Base-by-base conservation (phyloP, 1,140 invertebrate species). In the Macrocentrus cingulum region DNA sequence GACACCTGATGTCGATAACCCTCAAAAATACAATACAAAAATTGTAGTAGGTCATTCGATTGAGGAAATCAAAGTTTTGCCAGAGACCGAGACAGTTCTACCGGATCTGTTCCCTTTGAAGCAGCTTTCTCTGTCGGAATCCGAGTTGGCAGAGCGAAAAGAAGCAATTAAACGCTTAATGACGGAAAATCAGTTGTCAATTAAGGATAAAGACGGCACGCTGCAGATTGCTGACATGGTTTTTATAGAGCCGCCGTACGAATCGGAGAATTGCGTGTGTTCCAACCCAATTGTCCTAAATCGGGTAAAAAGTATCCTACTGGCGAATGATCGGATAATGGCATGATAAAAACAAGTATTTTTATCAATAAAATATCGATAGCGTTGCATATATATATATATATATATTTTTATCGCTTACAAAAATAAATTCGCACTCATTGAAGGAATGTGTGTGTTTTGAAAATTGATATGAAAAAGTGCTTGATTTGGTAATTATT, bases 211-310 rank as follows among this genome's bases (percentile, higher is more conserved):
- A 9, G 50, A 72, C 22, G 64, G 64, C 13, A 42, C 72, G 20
- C 48, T 80, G 22, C 59, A 58, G 13, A 74, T 79, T 9, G 63
- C 70, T 52, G 66, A 71, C 41, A 66, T 60, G 13, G 34, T 79
- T 4, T 63, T 60, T 0, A 76, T 80, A 59, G 66, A 76, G 58
- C 75, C 77, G 15, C 77, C 76, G 2, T 80, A 79, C 46, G 61
- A 62, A 8, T 32, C 61, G 2, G 66, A 76, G 20, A 66, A 76
- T 55, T 76, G 73, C 25, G 54, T 67, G 16, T 76, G 71, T 19
- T 65, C 64, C 0, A 79, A 76, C 18, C 69, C 61, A 45, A 74
- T 72, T 49, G 64, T 80, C 53, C 63, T 79, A 49, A 66, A 44
- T 44, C 74, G 71, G 66, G 68, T 80, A 64, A 71, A 76, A 52